phyloP scores from a whole-genome alignment of 1,140 invertebrate species.

The Sesamia nonagrioides region DNA sequence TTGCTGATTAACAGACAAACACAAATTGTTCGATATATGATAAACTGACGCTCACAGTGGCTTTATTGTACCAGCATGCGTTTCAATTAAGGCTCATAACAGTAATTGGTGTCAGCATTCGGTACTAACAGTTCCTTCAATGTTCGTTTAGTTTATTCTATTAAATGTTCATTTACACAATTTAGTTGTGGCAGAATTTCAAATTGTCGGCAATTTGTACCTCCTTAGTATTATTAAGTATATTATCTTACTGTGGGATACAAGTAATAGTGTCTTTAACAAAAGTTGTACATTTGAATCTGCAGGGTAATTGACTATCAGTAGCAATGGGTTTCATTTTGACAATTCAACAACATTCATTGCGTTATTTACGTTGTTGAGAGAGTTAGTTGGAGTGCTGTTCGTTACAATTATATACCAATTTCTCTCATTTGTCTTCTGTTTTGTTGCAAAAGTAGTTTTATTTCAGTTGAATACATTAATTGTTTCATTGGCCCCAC shows the following conservation, averaged over 20 bases:
- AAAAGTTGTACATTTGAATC: too few species aligned
- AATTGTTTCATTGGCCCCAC: not conserved
- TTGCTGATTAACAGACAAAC: slow-evolving; percentile 52
- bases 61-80: slow-evolving; percentile 71
- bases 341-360: too few species aligned
- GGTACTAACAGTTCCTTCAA: slow-evolving; percentile 29
- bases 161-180: slow-evolving; percentile 48
- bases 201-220: slow-evolving; percentile 15
- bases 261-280: not conserved
- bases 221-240: too few species aligned
- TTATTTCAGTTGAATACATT: not conserved
- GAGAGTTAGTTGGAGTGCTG: too few species aligned
- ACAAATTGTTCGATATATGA: slow-evolving; percentile 58
- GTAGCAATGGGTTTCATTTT: too few species aligned
- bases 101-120: slow-evolving; percentile 71
- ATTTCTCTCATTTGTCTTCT: too few species aligned
- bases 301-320: too few species aligned
- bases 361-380: too few species aligned
- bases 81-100: slow-evolving; percentile 81
- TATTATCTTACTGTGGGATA: not conserved
- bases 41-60: slow-evolving; percentile 52
- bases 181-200: slow-evolving; percentile 32
- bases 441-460: not conserved
- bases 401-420: too few species aligned
- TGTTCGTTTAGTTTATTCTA: slow-evolving; percentile 36